Base-by-base conservation (phyloP, 1,140 invertebrate genomes). In the Drosophila paulistorum region DNA sequence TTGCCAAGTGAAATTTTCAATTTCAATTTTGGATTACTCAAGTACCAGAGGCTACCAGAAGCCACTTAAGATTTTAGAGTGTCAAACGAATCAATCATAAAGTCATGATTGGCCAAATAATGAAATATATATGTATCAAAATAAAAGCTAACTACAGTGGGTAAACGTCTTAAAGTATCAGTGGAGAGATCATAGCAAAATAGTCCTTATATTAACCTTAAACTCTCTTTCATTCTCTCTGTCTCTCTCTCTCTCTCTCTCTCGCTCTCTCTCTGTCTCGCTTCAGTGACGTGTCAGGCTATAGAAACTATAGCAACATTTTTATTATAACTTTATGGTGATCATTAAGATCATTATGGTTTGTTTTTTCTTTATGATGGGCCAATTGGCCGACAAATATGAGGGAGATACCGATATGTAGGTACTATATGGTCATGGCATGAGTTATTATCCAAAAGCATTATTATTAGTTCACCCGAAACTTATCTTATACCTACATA, bases 371-470 rank as follows among this genome's bases (percentile, higher is more conserved):
- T 26, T 65, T 77, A 77, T 65, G 41, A 74, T 23, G 74, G 61
- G 62, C 74, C 65, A 77, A 77, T 78, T 77, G 74, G 77, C 76
- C 76, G 76, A 79, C 76, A 78, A 77, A 77, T 39, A 39, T 3
- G 37, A 57, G 74, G 63, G 57, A 73, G 7, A 58, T 35, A 58
- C 7, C 4, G 10, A 35, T 13, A 35, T 14, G 4, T 35, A 30
- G 3, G 13, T 59, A 37, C 14, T 58, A 59, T 59, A 59, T 59
- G 33, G 57, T 39, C 33, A 37, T 11, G 14, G 0, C 30, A 58
- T 58, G 30, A 39, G 9, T 6, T 59, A 59, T 59, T 59, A 59
- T 59, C 57, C 33, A 20, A 59, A 39, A 59, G 57, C 7, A 35
- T 58, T 51, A 11, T 51, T 58, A 58, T 14, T 37, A 59, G 14